Evolutionary conservation across 1,140 invertebrate genomes (phyloP).

Genomic region (Platorchestia sp.): DNA sequence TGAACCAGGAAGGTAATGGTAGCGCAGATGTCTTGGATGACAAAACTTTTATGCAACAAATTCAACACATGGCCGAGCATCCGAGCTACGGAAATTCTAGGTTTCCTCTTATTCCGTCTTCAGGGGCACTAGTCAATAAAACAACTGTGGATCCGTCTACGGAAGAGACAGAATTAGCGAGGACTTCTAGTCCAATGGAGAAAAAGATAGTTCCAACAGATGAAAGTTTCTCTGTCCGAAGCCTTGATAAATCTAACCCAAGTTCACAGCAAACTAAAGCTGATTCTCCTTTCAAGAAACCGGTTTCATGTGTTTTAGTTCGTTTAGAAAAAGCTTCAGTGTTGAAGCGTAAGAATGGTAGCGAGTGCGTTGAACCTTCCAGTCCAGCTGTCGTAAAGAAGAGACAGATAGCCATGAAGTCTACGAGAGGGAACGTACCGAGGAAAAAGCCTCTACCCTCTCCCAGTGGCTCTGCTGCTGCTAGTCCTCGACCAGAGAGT

Average conservation of each 20-base stretch:
- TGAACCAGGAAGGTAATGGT: background rate
- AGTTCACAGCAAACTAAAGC: background rate
- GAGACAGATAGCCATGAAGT: conserved; percentile 10
- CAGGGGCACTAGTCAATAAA: background rate
- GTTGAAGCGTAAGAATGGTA: background rate
- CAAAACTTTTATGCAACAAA: background rate
- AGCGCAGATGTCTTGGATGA: background rate
- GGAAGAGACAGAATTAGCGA: background rate
- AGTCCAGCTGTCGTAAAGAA: background rate
- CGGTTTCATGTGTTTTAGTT: background rate
- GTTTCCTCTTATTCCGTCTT: background rate
- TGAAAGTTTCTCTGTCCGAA: background rate
- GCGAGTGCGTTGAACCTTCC: background rate
- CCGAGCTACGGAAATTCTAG: background rate
- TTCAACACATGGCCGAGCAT: background rate
- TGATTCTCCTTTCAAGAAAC: background rate
- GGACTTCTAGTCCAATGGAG: background rate
- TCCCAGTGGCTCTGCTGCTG: background rate
- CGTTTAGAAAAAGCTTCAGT: background rate
- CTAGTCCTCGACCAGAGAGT: background rate
- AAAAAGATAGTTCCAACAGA: background rate
- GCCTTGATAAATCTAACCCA: background rate
- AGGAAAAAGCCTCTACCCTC: background rate
- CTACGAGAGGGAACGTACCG: conserved; percentile 25
- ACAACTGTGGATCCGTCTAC: background rate